Evolutionary conservation across 1,140 invertebrate genomes (phyloP).

Genomic region (Protaetia brevitarsis): DNA sequence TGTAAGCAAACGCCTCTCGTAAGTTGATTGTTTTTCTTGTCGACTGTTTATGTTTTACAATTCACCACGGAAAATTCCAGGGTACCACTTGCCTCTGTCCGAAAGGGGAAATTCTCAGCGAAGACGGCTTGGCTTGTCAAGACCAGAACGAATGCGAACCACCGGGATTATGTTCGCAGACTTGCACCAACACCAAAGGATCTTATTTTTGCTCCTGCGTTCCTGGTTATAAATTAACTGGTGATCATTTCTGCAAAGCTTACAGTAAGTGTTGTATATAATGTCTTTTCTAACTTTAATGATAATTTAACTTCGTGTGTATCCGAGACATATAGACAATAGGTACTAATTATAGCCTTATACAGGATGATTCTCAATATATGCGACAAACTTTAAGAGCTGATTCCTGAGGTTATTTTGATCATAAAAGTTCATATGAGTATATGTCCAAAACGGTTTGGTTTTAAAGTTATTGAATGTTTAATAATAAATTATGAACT

Average conservation of each 20-base stretch:
- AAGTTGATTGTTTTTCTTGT: conserved; percentile 38
- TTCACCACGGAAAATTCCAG: conserved; percentile 28
- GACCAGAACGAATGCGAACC: conserved; percentile 89
- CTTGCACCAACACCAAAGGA: conserved; percentile 84
- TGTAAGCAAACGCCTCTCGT: conserved; percentile 89
- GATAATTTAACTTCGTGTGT: no score
- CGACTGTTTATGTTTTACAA: neutral
- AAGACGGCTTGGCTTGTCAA: conserved; percentile 67
- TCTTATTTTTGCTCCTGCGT: conserved; percentile 82
- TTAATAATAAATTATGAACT: no score
- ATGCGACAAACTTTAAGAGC: no score
- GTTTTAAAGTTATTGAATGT: no score
- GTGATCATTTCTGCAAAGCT: conserved; percentile 86
- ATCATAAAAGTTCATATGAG: no score
- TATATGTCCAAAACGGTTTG: no score
- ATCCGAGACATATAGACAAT: no score
- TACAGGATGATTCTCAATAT: no score
- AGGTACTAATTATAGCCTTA: no score
- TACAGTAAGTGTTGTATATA: conserved; percentile 58
- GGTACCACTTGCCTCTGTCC: conserved; percentile 88
- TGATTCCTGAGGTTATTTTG: no score
- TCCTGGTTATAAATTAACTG: conserved; percentile 74
- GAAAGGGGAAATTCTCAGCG: conserved; percentile 67
- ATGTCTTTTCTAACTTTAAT: neutral
- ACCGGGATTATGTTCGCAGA: conserved; percentile 86